A percentile compares a stretch with the other conserved stretches of the same genome.
Evolutionary conservation across 2,113 vertebrate species (phyloP).

Genomic region (Tapirus terrestris): DNA sequence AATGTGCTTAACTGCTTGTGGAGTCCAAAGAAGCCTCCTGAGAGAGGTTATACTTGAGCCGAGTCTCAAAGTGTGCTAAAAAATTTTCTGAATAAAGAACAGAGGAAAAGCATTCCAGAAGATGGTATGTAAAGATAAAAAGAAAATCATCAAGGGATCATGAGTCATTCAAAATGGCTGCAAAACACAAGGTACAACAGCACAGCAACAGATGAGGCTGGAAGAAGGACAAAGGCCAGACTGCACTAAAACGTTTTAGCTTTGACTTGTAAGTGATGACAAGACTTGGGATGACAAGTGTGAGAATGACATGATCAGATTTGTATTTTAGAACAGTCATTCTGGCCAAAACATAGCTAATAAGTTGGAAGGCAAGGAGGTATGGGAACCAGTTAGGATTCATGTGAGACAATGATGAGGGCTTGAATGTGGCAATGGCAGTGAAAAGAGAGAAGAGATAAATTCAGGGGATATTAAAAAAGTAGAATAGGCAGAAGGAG

Average conservation of each 20-base stretch:
- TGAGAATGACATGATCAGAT: background rate
- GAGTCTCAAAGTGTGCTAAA: background rate
- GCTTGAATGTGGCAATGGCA: background rate
- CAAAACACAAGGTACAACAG: background rate
- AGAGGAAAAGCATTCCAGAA: background rate
- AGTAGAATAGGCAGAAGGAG: background rate
- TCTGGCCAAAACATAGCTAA: background rate
- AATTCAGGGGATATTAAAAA: background rate
- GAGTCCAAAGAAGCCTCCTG: background rate
- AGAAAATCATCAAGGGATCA: background rate
- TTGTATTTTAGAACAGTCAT: background rate
- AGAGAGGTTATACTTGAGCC: background rate
- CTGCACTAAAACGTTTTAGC: background rate
- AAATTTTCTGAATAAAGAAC: slow-evolving; percentile 43
- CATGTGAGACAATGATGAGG: background rate
- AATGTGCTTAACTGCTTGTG: background rate
- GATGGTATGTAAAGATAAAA: background rate
- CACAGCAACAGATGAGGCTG: background rate
- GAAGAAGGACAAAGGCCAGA: background rate
- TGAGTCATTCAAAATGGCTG: background rate
- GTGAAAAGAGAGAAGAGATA: background rate
- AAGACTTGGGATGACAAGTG: background rate
- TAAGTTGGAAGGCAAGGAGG: background rate
- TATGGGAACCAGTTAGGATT: background rate
- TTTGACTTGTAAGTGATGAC: background rate